Percentiles rank a stretch among this genome's conserved stretches.
Evolutionary conservation across 2,888 invertebrate species (phyloP).

Genomic region (Eustalomyia histrio): DNA sequence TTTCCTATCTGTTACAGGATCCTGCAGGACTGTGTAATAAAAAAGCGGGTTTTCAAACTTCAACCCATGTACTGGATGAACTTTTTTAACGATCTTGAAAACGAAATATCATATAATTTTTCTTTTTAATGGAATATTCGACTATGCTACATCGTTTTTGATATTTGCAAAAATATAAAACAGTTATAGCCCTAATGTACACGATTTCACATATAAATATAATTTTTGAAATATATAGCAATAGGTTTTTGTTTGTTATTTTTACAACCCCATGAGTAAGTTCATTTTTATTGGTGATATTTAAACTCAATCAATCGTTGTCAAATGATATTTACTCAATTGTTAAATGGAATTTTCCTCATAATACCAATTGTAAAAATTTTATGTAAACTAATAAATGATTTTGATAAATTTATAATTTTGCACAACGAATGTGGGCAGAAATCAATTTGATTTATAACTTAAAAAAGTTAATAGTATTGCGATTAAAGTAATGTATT

Average conservation of each 20-base stretch:
- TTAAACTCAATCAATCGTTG: conserved; percentile 61
- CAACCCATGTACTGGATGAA: too few relatives aligned
- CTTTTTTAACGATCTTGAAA: too few relatives aligned
- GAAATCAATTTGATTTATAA: neutral
- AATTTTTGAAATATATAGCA: conserved; percentile 53
- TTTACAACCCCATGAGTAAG: conserved; percentile 42
- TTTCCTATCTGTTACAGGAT: too few relatives aligned
- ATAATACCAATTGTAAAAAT: conserved; percentile 55
- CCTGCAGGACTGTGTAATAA: too few relatives aligned
- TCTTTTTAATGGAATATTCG: too few relatives aligned
- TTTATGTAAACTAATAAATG: conserved; percentile 43
- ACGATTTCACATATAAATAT: conserved; percentile 3
- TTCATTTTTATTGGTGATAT: conserved; percentile 58
- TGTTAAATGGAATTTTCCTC: conserved; percentile 58
- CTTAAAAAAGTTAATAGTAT: neutral
- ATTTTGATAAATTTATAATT: conserved; percentile 24
- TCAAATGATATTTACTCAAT: conserved; percentile 52
- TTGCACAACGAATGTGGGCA: neutral
- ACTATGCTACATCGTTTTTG: too few relatives aligned
- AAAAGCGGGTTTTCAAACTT: too few relatives aligned
- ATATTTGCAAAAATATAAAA: too few relatives aligned
- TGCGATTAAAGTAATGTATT: too few relatives aligned
- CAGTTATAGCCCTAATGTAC: neutral
- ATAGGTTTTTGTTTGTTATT: conserved; percentile 17
- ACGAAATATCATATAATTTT: too few relatives aligned